Conservation (phyloP, 2,113 vertebrate species). For the Leptocoma aspasia region DNA sequence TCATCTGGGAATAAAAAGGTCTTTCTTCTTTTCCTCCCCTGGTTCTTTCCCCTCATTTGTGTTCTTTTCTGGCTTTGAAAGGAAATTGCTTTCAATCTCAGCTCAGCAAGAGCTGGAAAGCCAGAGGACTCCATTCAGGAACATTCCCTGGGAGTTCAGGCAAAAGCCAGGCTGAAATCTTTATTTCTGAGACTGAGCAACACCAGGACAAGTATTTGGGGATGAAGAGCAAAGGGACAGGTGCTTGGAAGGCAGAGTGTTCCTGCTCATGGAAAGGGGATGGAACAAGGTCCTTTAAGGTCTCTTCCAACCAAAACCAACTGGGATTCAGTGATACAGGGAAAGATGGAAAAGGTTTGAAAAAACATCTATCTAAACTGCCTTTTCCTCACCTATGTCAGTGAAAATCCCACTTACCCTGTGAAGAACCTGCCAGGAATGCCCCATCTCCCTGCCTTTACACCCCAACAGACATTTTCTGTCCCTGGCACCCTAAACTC, state of each 20-base stretch:
- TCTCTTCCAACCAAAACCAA: not conserved
- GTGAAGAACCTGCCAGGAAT: not conserved
- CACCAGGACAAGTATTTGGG: not conserved
- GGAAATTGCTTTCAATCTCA: constrained; percentile 49
- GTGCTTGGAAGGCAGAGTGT: not conserved
- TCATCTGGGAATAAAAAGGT: constrained; percentile 3
- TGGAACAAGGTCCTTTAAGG: not conserved
- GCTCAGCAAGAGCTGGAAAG: constrained; percentile 26
- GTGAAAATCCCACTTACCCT: not conserved
- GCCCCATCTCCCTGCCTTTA: not conserved
- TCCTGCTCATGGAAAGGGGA: not conserved
- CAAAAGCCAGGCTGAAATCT: not conserved
- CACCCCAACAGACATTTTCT: not conserved
- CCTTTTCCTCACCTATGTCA: not conserved
- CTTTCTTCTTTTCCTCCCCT: not conserved
- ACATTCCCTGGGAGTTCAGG: not conserved
- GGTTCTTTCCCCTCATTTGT: constrained; percentile 14
- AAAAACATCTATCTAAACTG: not conserved
- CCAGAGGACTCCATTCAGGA: not conserved
- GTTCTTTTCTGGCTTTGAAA: constrained; percentile 39
- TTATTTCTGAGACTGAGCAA: not conserved
- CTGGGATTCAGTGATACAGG: not conserved
- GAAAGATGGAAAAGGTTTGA: not conserved
- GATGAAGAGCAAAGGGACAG: not conserved
- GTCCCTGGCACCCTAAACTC: not conserved